Base-by-base conservation (phyloP, 2,797 vertebrate genomes). In the Cichlasoma orientale region DNA sequence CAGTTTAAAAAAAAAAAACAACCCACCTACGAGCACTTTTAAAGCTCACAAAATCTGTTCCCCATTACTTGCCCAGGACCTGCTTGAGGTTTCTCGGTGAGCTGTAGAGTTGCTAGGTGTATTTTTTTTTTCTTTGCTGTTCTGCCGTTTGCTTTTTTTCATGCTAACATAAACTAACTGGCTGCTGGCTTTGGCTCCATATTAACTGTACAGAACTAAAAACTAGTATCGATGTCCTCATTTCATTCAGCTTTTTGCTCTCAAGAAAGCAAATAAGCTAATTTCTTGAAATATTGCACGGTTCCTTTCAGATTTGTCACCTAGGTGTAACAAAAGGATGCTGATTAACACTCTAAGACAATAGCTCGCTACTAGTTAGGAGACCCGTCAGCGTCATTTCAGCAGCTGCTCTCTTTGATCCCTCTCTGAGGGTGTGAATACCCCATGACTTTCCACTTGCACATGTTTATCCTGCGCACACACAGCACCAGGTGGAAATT, bases 401-500 rank as follows among this genome's bases (percentile, higher is more conserved):
- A 81, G 59, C 47, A 50, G 50, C 59, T 50, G 23, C 38, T 82
- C 16, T 19, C 38, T 88, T 83, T 87, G 66, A 82, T 86, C 36
- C 16, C 11, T 54, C 59, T 71, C 27, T 79, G 61, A 69, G 38
- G 29, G 9, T 66, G 27, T 76, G 77, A 79, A 72, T 19, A 23
- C 31, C 55, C 27, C 23, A 2, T 74, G 33, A 59, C 82, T 87
- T 90, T 90, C 78, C 79, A 75, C 38, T 81, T 50, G 18, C 57
- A 70, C 59, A 41, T 75, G 68, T 88, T 82, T 75, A 84, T 78
- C 19, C 21, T 31, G 27, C 83, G 27, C 83, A 61, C 82, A 84
- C 75, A 89, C 85, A 89, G 78, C 76, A 70, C 21, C 86, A 57
- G 82, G 79, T 88, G 82, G 78, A 91, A 88, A 91, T 86, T 23